Evolutionary conservation across 2,113 vertebrate genomes (phyloP).

Genomic region (Ciconia stormi): DNA sequence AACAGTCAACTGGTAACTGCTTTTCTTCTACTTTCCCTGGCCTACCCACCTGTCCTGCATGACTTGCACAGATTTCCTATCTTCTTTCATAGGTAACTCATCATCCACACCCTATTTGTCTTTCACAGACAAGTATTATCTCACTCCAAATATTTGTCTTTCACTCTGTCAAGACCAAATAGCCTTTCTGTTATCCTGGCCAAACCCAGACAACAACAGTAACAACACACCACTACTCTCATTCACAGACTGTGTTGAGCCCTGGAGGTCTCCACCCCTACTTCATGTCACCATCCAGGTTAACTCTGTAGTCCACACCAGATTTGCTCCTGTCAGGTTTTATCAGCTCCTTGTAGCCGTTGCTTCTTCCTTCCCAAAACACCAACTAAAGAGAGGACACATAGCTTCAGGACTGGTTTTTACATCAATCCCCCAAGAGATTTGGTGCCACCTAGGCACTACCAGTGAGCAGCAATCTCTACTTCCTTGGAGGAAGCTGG

Average conservation of each 20-base stretch:
- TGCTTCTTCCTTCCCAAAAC: background rate
- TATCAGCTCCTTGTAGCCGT: background rate
- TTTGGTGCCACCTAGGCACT: background rate
- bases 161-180: background rate
- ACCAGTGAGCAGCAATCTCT: background rate
- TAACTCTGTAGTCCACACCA: background rate
- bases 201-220: background rate
- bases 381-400: background rate
- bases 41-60: background rate
- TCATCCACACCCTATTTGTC: slow-evolving; percentile 35
- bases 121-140: slow-evolving; percentile 41
- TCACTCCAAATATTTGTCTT: slow-evolving; percentile 50
- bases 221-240: background rate
- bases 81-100: background rate
- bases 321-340: background rate
- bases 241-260: background rate
- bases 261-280: background rate
- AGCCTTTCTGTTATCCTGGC: background rate
- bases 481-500: background rate
- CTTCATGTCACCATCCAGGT: background rate
- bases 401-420: background rate
- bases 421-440: background rate
- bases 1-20: background rate
- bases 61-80: slow-evolving; percentile 27
- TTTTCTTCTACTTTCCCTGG: background rate